Percentiles rank a stretch among this genome's conserved stretches.
Conservation (phyloP, 2,113 vertebrate genomes). For the Ceyx margarethae region DNA sequence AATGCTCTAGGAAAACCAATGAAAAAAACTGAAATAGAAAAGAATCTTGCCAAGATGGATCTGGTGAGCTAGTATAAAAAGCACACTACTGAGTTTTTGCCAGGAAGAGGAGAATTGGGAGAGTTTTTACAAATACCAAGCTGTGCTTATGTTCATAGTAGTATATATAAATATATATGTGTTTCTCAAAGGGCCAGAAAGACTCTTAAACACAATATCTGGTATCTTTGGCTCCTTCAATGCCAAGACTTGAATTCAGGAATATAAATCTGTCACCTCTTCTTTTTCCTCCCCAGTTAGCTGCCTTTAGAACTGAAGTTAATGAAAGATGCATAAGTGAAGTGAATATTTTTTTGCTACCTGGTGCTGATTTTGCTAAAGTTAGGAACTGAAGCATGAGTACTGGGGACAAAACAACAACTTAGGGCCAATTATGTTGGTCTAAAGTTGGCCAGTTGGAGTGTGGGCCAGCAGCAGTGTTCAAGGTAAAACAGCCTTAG, state of each 20-base stretch:
- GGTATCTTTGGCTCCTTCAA: not conserved
- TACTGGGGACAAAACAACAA: not conserved
- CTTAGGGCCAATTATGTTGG: not conserved
- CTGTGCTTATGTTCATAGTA: not conserved
- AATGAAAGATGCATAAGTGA: not conserved
- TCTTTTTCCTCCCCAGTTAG: not conserved
- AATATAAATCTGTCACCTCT: not conserved
- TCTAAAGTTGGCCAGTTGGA: not conserved
- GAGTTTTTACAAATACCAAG: not conserved
- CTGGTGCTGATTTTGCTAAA: not conserved
- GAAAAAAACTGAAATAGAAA: not conserved
- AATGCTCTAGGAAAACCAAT: not conserved
- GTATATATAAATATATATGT: not conserved
- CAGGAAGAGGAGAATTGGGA: not conserved
- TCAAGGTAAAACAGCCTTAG: not conserved
- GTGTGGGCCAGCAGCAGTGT: not conserved
- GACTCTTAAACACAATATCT: not conserved
- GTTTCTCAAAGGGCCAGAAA: not conserved
- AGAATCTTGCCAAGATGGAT: not conserved
- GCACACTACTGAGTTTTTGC: not conserved
- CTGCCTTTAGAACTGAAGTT: not conserved
- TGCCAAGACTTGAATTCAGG: not conserved
- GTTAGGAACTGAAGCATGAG: not conserved
- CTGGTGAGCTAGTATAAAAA: not conserved
- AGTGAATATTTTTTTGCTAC: not conserved